Percentiles rank a stretch among this genome's conserved stretches.
phyloP scores from a whole-genome alignment of 2,888 invertebrate genomes.

The Melipona beecheii region DNA sequence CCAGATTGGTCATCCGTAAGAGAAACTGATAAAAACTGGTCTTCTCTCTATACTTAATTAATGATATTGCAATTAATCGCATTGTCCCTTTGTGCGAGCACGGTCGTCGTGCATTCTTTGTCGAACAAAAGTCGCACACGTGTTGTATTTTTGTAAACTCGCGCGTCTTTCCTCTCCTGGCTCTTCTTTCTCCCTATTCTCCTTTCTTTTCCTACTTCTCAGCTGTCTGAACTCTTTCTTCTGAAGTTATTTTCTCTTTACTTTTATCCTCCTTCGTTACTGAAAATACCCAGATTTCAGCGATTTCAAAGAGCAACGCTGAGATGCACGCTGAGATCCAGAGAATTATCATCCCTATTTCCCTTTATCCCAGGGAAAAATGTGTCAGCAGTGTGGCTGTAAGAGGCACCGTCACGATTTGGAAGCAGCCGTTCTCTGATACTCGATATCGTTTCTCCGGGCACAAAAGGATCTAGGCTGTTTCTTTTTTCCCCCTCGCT shows the following conservation, averaged over 20 bases:
- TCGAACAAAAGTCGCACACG: background rate
- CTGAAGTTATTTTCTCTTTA: background rate
- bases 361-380: conserved; percentile 23
- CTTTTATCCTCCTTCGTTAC: background rate
- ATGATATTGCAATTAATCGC: conserved; percentile 75
- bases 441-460: conserved; percentile 36
- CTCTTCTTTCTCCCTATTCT: background rate
- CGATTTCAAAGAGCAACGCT: conserved; percentile 29
- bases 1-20: conserved; percentile 48
- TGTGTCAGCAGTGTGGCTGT: conserved; percentile 23
- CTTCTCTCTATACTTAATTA: conserved; percentile 72
- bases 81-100: conserved; percentile 26
- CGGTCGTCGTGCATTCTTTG: conserved; percentile 2
- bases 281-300: background rate
- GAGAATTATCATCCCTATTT: conserved; percentile 26
- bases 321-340: background rate
- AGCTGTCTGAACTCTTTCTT: background rate
- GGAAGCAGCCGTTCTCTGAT: conserved; percentile 33
- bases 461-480: conserved; percentile 35
- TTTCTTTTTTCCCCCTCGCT: conserved; percentile 6
- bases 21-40: conserved; percentile 69
- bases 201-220: background rate
- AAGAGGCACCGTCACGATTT: conserved; percentile 8
- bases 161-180: too few relatives aligned
- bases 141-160: conserved; percentile 1